Conservation (phyloP, 2,888 invertebrate genomes). For the Hoplodrina blanda region DNA sequence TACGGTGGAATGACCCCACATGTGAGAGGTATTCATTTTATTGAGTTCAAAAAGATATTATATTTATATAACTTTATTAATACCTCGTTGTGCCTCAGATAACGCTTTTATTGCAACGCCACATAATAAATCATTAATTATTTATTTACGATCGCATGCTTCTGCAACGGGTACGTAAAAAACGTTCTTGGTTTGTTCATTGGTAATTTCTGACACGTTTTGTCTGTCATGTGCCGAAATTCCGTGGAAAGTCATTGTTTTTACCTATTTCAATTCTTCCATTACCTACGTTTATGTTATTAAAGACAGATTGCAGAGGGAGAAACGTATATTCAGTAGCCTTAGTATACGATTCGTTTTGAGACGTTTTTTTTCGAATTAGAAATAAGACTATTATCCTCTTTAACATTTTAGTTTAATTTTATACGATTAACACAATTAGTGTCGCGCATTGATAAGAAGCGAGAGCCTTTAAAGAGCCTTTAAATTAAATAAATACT, state of each 20-base stretch:
- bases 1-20: conserved; percentile 43
- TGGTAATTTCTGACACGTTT: conserved; percentile 19
- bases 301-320: conserved; percentile 20
- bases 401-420: too few species aligned
- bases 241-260: conserved; percentile 26
- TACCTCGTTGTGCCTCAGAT: conserved; percentile 50
- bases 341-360: too few species aligned
- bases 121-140: conserved; percentile 37
- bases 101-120: conserved; percentile 40
- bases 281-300: conserved; percentile 15
- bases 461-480: too few species aligned
- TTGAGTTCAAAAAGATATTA: conserved; percentile 36
- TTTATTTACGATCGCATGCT: conserved; percentile 30
- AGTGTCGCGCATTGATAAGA: too few species aligned
- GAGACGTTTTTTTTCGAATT: too few species aligned
- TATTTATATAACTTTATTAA: conserved; percentile 52
- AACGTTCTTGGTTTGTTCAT: conserved; percentile 19
- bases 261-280: conserved; percentile 16
- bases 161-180: conserved; percentile 19
- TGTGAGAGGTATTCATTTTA: conserved; percentile 35
- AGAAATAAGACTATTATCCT: too few species aligned
- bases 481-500: too few species aligned
- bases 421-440: too few species aligned
- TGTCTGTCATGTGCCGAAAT: conserved; percentile 23
- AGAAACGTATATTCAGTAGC: conserved; percentile 1